phyloP scores from a whole-genome alignment of 2,797 vertebrate genomes.

The Argyrosomus regius region DNA sequence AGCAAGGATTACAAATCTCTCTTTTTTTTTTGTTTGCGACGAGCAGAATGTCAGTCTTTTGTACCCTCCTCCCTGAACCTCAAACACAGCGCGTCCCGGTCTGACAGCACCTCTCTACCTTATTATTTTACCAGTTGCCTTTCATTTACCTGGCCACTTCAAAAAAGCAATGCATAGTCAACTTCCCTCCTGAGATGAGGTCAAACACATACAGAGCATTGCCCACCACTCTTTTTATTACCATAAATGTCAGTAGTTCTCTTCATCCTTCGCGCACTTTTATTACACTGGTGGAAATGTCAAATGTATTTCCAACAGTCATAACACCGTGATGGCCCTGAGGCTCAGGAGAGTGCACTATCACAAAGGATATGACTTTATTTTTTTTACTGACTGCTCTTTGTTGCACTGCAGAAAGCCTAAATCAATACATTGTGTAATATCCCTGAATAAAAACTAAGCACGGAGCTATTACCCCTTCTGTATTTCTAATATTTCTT shows the following conservation, averaged over 20 bases:
- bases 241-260: slow-evolving; percentile 88
- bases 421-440: not conserved
- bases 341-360: slow-evolving; percentile 44
- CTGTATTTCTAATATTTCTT: slow-evolving; percentile 39
- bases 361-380: slow-evolving; percentile 21
- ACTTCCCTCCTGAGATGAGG: slow-evolving; percentile 78
- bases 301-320: slow-evolving; percentile 81
- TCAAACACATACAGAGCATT: slow-evolving; percentile 78
- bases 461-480: slow-evolving; percentile 18
- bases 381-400: slow-evolving; percentile 10
- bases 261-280: slow-evolving; percentile 82
- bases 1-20: slow-evolving; percentile 64
- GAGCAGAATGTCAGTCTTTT: slow-evolving; percentile 78
- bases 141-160: slow-evolving; percentile 83
- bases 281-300: slow-evolving; percentile 83
- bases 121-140: slow-evolving; percentile 77
- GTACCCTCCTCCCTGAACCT: slow-evolving; percentile 54
- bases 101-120: slow-evolving; percentile 54
- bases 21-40: slow-evolving; percentile 54
- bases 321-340: slow-evolving; percentile 56
- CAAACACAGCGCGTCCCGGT: slow-evolving; percentile 41
- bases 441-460: slow-evolving; percentile 22
- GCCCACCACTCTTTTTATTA: slow-evolving; percentile 82
- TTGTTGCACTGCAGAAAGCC: slow-evolving; percentile 11
- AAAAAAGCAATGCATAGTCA: slow-evolving; percentile 86